phyloP scores from a whole-genome alignment of 2,797 vertebrate genomes.

The Phataginus tricuspis region DNA sequence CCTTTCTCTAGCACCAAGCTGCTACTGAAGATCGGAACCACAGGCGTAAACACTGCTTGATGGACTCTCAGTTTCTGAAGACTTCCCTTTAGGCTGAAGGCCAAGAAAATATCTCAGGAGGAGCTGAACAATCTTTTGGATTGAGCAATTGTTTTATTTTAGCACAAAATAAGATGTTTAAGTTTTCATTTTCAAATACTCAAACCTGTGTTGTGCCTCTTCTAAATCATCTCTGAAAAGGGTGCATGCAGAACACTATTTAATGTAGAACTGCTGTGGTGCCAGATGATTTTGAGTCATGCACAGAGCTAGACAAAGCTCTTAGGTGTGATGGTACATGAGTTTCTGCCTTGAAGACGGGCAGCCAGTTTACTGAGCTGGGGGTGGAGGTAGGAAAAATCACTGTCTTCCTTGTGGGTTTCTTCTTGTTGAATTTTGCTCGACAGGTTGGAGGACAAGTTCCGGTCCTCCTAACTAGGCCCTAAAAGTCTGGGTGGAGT shows the following conservation, averaged over 20 bases:
- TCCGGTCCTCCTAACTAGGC: slow-evolving; percentile 31
- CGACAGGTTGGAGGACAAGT: slow-evolving; percentile 37
- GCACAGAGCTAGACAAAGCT: not conserved
- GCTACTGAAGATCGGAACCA: slow-evolving; percentile 32
- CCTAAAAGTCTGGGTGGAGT: slow-evolving; percentile 11
- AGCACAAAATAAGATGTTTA: slow-evolving; percentile 2
- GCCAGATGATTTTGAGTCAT: not conserved
- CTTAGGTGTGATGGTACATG: not conserved
- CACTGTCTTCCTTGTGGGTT: not conserved
- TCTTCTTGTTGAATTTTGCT: slow-evolving; percentile 52
- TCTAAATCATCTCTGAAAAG: not conserved
- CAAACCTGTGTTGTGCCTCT: not conserved
- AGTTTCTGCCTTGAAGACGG: not conserved
- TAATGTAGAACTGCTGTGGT: not conserved
- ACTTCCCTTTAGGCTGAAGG: not conserved
- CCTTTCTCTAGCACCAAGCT: not conserved
- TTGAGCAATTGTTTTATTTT: slow-evolving; percentile 14
- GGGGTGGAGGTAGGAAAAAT: not conserved
- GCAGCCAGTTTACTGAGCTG: not conserved
- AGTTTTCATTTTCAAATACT: not conserved
- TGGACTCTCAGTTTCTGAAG: not conserved
- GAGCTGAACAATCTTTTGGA: not conserved
- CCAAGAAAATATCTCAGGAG: slow-evolving; percentile 7
- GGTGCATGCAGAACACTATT: not conserved
- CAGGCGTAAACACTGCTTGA: not conserved